A percentile compares a stretch with the other conserved stretches of the same genome.
phyloP scores from a whole-genome alignment of 1,140 invertebrate genomes.

The Trichomalopsis sarcophagae region DNA sequence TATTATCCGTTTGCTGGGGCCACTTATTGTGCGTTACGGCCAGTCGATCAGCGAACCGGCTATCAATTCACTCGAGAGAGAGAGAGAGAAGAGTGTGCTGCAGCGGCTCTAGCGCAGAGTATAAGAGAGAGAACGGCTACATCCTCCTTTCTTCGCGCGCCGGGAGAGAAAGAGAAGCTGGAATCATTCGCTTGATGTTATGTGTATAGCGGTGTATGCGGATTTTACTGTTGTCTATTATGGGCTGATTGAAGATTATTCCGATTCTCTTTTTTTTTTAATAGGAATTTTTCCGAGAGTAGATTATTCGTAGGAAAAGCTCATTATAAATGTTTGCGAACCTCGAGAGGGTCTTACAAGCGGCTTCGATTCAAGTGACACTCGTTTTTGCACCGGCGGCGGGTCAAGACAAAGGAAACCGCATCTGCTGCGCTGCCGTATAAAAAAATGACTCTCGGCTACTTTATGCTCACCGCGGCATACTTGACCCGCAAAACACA shows the following conservation, averaged over 20 bases:
- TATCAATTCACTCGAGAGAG: conserved; percentile 13
- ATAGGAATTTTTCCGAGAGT: neutral
- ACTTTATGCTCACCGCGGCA: neutral
- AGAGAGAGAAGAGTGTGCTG: neutral
- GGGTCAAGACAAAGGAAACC: neutral
- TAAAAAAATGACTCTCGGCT: neutral
- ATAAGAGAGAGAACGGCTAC: neutral
- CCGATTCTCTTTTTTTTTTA: neutral
- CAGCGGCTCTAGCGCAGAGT: neutral
- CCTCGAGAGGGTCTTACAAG: neutral
- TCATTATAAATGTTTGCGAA: neutral
- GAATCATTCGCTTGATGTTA: neutral
- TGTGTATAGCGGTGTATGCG: conserved; percentile 2
- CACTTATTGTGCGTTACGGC: conserved; percentile 33
- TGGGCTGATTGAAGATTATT: neutral
- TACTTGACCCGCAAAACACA: neutral
- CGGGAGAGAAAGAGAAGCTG: neutral
- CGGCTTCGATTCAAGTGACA: neutral
- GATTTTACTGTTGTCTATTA: conserved; percentile 1
- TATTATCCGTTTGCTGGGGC: conserved; percentile 27
- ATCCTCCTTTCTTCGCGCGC: conserved; percentile 32
- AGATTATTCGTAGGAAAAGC: neutral
- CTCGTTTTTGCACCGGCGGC: neutral
- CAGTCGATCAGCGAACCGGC: conserved; percentile 29
- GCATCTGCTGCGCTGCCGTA: neutral